phyloP scores from a whole-genome alignment of 2,113 vertebrate genomes.

The Burhinus bistriatus region DNA sequence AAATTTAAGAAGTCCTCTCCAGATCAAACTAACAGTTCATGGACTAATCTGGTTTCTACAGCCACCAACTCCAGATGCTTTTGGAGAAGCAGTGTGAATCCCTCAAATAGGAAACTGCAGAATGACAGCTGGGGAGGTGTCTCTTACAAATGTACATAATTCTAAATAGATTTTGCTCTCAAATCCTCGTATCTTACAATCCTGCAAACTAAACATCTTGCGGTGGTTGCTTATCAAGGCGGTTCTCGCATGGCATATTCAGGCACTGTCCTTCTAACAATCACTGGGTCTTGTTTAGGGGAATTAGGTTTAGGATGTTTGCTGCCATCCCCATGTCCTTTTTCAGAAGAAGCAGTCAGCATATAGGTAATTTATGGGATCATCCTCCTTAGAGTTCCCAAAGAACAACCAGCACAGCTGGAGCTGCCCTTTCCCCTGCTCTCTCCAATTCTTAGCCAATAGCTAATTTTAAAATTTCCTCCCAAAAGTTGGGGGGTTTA shows the following conservation, averaged over 20 bases:
- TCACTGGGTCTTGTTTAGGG: neutral
- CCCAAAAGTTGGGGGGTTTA: neutral
- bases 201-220: neutral
- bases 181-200: neutral
- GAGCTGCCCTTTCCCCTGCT: neutral
- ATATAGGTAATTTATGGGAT: neutral
- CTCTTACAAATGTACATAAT: neutral
- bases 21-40: neutral
- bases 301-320: neutral
- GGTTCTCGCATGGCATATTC: neutral
- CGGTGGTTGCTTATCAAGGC: too few relatives aligned
- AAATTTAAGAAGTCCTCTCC: neutral
- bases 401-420: neutral
- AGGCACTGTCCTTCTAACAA: neutral
- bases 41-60: neutral
- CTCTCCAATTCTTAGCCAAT: neutral
- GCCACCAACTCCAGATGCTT: neutral
- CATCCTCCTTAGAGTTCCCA: neutral
- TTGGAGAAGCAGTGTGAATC: neutral
- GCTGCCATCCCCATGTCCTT: neutral
- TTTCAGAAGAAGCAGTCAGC: neutral
- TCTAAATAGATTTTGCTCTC: neutral
- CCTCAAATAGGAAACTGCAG: neutral
- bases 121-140: neutral
- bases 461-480: neutral